A percentile compares a stretch with the other conserved stretches of the same genome.
Conservation (phyloP, 1,140 invertebrate genomes). For the Acromyrmex heyeri region DNA sequence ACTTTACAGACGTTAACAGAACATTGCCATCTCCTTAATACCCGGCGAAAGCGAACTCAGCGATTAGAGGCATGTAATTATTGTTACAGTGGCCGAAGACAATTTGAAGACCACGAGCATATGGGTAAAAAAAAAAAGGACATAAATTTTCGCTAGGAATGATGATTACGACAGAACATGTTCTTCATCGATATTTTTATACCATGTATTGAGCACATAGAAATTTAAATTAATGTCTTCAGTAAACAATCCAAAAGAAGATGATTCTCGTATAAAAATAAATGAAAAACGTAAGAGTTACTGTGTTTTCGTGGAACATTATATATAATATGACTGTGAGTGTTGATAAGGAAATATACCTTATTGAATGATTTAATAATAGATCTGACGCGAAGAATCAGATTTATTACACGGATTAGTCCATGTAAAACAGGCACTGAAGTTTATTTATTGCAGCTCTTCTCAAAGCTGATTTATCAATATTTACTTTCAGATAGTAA, state of each 20-base stretch:
- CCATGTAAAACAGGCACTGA: neutral
- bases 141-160: neutral
- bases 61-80: conserved; percentile 22
- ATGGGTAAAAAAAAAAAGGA: neutral
- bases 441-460: conserved; percentile 20
- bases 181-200: neutral
- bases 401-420: conserved; percentile 2
- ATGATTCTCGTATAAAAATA: neutral
- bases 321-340: conserved; percentile 3
- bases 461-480: conserved; percentile 22
- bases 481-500: conserved; percentile 33
- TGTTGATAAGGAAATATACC: neutral
- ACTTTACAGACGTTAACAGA: conserved; percentile 19
- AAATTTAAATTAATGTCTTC: neutral
- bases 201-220: neutral
- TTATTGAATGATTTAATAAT: conserved; percentile 30
- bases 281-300: neutral
- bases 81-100: neutral
- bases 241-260: neutral
- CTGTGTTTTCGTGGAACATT: neutral
- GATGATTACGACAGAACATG: neutral
- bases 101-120: neutral
- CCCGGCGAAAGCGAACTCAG: conserved; percentile 2
- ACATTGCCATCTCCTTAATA: conserved; percentile 8
- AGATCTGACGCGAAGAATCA: conserved; percentile 3